Base-by-base conservation (phyloP, 2,113 vertebrate species). In the Oxyura jamaicensis region DNA sequence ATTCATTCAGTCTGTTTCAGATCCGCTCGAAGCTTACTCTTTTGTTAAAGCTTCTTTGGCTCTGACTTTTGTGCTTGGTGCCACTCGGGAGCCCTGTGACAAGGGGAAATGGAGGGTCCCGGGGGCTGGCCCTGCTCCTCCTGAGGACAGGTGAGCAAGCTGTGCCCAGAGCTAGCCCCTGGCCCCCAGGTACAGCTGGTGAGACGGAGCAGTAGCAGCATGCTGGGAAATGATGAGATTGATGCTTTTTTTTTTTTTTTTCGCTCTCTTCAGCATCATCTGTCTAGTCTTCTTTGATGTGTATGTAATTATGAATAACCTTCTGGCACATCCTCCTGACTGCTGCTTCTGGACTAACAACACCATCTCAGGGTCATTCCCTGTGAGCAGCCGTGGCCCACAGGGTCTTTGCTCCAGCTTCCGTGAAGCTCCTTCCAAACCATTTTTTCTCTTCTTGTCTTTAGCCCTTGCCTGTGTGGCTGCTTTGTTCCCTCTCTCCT, bases 171-270 rank as follows among this genome's bases (percentile, higher is more conserved):
- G 41, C 42, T 48, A n/a, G 55, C 41, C 41, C 10, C 7, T 11
- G n/a, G 23, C 25, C 16, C 63, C 8, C 58, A 75, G 52, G 23
- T 36, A 46, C 16, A 14, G 7, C 13, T 62, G 69, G 6, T 79
- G 84, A 62, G 44, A n/a, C 3, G 23, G 31, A 76, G 20, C 48
- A 50, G 19, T 58, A 67, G 56, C 4, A 74, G 22, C 33, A 3
- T 0, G 0, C 17, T 74, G n/a, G 50, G 21, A 59, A 68, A 68
- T 46, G 23, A 72, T 42, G 18, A 60, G 13, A 56, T 66, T 0
- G 5, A 19, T 25, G 2, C 1, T 33, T n/a, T 41, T 31, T 76
- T 67, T 46, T 46, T 39, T 39, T 39, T n/a, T n/a, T n/a, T n/a
- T n/a, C 18, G 20, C 46, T 44, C 13, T 6, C 26, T 39, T 69